Conservation (phyloP, 2,797 vertebrate genomes). For the Argyrosomus regius region DNA sequence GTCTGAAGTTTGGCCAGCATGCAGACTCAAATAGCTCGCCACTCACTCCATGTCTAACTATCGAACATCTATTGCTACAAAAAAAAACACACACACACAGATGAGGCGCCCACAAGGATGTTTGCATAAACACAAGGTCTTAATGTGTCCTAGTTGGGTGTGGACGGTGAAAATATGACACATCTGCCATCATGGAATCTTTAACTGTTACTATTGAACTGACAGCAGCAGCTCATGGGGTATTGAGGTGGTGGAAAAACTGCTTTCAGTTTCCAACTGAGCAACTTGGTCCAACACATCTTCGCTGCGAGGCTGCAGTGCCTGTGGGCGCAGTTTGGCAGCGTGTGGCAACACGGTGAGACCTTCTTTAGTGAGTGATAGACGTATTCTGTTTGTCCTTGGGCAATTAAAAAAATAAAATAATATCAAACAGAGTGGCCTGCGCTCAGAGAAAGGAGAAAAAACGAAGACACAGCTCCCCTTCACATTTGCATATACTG, state of each 20-base stretch:
- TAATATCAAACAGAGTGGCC: slow-evolving; percentile 16
- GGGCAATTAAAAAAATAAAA: slow-evolving; percentile 11
- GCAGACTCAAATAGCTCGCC: slow-evolving; percentile 50
- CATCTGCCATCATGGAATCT: slow-evolving; percentile 33
- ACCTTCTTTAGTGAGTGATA: slow-evolving; percentile 36
- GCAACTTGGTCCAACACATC: slow-evolving; percentile 51
- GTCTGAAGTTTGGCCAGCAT: slow-evolving; percentile 47
- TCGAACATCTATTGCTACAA: slow-evolving; percentile 20
- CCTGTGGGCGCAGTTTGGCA: slow-evolving; percentile 51
- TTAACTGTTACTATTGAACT: slow-evolving; percentile 39
- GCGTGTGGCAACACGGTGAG: slow-evolving; percentile 22
- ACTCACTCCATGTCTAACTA: slow-evolving; percentile 20
- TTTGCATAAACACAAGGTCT: background rate
- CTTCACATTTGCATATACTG: slow-evolving; percentile 14
- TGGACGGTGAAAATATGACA: slow-evolving; percentile 35
- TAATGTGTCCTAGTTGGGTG: background rate
- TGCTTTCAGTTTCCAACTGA: slow-evolving; percentile 54
- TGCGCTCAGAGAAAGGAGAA: slow-evolving; percentile 2
- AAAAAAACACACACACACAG: background rate
- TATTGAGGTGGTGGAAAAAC: slow-evolving; percentile 53
- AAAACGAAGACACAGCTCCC: background rate
- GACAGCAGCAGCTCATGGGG: slow-evolving; percentile 39
- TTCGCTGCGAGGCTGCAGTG: slow-evolving; percentile 26
- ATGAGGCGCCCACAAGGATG: slow-evolving; percentile 1
- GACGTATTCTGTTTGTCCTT: slow-evolving; percentile 17